Evolutionary conservation across 2,797 vertebrate genomes (phyloP).

Genomic region (Coccyzus lansbergi): DNA sequence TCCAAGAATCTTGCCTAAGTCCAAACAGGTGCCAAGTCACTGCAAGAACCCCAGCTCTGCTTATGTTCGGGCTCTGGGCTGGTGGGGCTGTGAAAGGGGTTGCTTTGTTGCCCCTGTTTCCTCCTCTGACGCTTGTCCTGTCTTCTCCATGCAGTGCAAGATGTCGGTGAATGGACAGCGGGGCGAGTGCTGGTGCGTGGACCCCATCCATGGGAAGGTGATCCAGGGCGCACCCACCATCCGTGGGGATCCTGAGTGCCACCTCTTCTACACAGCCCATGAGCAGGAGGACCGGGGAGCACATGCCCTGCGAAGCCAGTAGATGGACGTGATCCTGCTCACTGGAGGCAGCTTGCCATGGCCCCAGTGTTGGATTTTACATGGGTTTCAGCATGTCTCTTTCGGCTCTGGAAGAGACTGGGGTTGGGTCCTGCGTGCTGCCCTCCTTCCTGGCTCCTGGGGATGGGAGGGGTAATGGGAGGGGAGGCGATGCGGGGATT

Average conservation of each 20-base stretch:
- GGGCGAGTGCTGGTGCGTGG: constrained; percentile 96
- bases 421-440: constrained; percentile 57
- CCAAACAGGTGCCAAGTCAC: neutral
- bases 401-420: constrained; percentile 75
- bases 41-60: neutral
- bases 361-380: constrained; percentile 64
- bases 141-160: constrained; percentile 87
- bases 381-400: constrained; percentile 72
- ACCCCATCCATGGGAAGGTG: constrained; percentile 89
- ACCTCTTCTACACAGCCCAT: constrained; percentile 83
- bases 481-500: constrained; percentile 30
- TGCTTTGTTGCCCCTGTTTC: neutral
- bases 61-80: neutral
- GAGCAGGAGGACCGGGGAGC: constrained; percentile 77
- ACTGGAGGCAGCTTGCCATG: constrained; percentile 35
- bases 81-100: neutral
- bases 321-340: constrained; percentile 42
- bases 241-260: constrained; percentile 93
- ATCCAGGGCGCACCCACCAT: constrained; percentile 87
- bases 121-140: neutral
- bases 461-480: constrained; percentile 7
- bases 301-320: constrained; percentile 71
- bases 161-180: constrained; percentile 95
- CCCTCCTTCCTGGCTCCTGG: constrained; percentile 18
- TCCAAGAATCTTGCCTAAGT: neutral